Evolutionary conservation across 1,140 invertebrate genomes (phyloP).

Genomic region (Cecropterus lyciades): DNA sequence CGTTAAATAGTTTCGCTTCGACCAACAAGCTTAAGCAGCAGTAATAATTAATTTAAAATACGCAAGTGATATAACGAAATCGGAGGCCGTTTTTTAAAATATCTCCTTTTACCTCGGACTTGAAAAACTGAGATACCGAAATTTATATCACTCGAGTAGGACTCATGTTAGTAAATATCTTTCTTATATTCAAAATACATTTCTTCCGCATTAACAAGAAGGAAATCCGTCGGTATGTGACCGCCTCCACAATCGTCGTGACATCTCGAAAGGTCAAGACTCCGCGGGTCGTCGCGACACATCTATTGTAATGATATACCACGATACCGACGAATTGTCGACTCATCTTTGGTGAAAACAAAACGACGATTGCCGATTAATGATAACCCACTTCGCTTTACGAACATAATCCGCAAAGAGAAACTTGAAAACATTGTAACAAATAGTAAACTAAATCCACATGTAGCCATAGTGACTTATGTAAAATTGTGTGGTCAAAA

Average conservation of each 20-base stretch:
- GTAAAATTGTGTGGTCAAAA: no score
- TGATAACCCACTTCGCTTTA: slow-evolving; percentile 53
- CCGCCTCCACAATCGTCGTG: slow-evolving; percentile 35
- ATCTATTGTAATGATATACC: slow-evolving; percentile 57
- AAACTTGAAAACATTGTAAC: slow-evolving; percentile 1
- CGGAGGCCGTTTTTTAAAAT: no score
- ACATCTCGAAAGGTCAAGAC: slow-evolving; percentile 49
- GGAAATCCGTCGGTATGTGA: slow-evolving; percentile 24
- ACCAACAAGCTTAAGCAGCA: no score
- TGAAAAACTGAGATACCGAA: no score
- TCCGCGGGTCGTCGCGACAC: slow-evolving; percentile 53
- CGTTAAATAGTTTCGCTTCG: no score
- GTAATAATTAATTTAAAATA: no score
- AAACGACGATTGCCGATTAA: slow-evolving; percentile 49
- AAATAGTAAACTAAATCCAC: background rate
- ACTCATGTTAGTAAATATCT: background rate
- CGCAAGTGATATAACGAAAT: no score
- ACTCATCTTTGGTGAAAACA: slow-evolving; percentile 72
- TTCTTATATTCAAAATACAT: background rate
- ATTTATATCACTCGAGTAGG: no score
- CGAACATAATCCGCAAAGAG: background rate
- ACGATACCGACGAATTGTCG: slow-evolving; percentile 42
- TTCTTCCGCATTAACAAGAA: slow-evolving; percentile 9
- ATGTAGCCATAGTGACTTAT: no score
- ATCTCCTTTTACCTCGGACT: no score